A percentile compares a stretch with the other conserved stretches of the same genome.
Evolutionary conservation across 2,797 vertebrate genomes (phyloP).

Genomic region (Crocodylus rhombifer): DNA sequence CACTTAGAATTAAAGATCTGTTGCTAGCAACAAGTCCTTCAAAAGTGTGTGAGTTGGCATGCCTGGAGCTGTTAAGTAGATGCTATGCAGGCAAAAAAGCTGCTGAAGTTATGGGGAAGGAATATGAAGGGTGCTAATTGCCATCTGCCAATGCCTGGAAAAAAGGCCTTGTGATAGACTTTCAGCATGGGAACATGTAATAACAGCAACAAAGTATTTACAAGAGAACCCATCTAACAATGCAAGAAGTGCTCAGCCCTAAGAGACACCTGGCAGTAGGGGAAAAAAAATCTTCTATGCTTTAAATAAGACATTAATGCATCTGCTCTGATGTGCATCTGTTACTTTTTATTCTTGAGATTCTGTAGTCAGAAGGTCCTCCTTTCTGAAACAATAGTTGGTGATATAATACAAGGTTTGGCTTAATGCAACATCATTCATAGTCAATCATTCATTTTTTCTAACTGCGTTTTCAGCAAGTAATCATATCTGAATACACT

Average conservation of each 20-base stretch:
- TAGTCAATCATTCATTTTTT: background rate
- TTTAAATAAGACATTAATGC: slow-evolving; percentile 46
- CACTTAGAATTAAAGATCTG: slow-evolving; percentile 75
- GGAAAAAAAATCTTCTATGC: slow-evolving; percentile 54
- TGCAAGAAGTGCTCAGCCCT: slow-evolving; percentile 50
- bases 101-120: slow-evolving; percentile 73
- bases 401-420: background rate
- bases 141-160: slow-evolving; percentile 76
- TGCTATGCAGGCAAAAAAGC: slow-evolving; percentile 69
- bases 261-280: slow-evolving; percentile 60
- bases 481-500: background rate
- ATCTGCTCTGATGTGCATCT: slow-evolving; percentile 46
- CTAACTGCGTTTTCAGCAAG: slow-evolving; percentile 2
- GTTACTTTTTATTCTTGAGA: slow-evolving; percentile 27
- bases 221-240: slow-evolving; percentile 51
- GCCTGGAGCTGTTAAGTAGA: slow-evolving; percentile 78
- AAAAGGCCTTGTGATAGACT: slow-evolving; percentile 70
- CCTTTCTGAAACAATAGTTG: slow-evolving; percentile 21
- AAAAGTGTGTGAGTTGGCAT: slow-evolving; percentile 76
- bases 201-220: slow-evolving; percentile 63
- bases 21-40: slow-evolving; percentile 80
- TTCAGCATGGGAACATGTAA: slow-evolving; percentile 70
- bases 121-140: slow-evolving; percentile 75
- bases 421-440: background rate
- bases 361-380: background rate